phyloP scores from a whole-genome alignment of 2,113 vertebrate species.

The Spheniscus mendiculus region DNA sequence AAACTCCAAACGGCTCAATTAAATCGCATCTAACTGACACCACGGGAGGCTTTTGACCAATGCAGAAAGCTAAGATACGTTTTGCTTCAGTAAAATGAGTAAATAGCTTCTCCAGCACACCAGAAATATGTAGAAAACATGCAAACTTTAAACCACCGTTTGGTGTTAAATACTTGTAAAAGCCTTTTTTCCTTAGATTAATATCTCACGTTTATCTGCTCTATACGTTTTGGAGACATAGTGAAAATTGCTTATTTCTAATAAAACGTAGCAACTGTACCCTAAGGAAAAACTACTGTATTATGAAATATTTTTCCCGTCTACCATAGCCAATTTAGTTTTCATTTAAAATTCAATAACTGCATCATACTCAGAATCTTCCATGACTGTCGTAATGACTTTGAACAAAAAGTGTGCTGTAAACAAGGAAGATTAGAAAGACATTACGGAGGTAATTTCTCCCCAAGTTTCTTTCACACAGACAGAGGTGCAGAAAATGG shows the following conservation, averaged over 20 bases:
- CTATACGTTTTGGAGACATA: constrained; percentile 43
- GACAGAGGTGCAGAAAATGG: neutral
- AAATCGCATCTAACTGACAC: neutral
- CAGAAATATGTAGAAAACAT: neutral
- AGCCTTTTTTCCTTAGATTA: constrained; percentile 38
- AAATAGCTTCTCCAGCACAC: neutral
- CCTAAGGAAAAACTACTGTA: constrained; percentile 69
- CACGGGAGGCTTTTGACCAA: neutral
- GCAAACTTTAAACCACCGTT: constrained; percentile 7
- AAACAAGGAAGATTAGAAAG: constrained; percentile 72
- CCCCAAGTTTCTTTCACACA: constrained; percentile 21
- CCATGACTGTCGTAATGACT: constrained; percentile 59
- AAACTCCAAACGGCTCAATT: neutral
- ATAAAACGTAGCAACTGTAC: constrained; percentile 66
- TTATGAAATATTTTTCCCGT: constrained; percentile 67
- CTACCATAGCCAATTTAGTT: constrained; percentile 71
- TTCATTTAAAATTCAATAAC: constrained; percentile 77
- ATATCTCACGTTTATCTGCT: constrained; percentile 46
- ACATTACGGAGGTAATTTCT: constrained; percentile 62
- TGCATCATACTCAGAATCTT: constrained; percentile 64
- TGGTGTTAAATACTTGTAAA: constrained; percentile 53
- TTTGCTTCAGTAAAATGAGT: neutral
- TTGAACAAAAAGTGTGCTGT: constrained; percentile 64
- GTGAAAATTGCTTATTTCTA: constrained; percentile 75
- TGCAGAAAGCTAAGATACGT: neutral